Conservation (phyloP, 2,113 vertebrate genomes). For the Gallinago paraguaiae region DNA sequence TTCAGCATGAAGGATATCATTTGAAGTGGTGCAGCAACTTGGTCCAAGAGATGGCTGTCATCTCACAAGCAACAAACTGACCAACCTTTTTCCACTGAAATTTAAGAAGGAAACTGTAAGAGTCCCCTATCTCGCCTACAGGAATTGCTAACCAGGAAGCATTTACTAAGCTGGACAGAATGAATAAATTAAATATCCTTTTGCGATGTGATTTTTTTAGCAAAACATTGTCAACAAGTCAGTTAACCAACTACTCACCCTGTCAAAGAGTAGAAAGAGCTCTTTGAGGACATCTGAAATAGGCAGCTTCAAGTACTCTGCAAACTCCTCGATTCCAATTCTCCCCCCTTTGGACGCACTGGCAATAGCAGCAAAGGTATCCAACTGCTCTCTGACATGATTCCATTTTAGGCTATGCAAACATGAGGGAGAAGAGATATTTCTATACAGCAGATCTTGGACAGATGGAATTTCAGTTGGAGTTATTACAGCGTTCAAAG, state of each 20-base stretch:
- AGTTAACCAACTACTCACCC: slow-evolving; percentile 78
- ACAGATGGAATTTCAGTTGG: slow-evolving; percentile 25
- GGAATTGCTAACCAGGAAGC: not conserved
- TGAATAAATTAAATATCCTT: not conserved
- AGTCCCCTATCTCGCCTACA: not conserved
- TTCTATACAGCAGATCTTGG: not conserved
- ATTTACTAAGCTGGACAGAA: not conserved
- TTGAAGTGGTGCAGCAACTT: not conserved
- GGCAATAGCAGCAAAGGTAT: slow-evolving; percentile 88
- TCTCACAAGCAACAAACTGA: not conserved
- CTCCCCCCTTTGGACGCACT: slow-evolving; percentile 88
- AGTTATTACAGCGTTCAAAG: not conserved
- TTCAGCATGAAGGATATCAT: not conserved
- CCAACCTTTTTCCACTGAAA: not conserved
- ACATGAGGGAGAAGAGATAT: slow-evolving; percentile 19
- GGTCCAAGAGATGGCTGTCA: not conserved
- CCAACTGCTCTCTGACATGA: slow-evolving; percentile 86
- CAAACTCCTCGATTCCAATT: slow-evolving; percentile 92
- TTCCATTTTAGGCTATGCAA: slow-evolving; percentile 89
- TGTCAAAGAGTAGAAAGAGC: slow-evolving; percentile 93
- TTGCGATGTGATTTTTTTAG: not conserved
- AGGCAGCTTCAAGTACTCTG: slow-evolving; percentile 88
- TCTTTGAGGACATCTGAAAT: slow-evolving; percentile 84
- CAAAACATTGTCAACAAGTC: not conserved
- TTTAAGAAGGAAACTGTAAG: not conserved